phyloP scores from a whole-genome alignment of 2,888 invertebrate species.

The Venusia cambrica region DNA sequence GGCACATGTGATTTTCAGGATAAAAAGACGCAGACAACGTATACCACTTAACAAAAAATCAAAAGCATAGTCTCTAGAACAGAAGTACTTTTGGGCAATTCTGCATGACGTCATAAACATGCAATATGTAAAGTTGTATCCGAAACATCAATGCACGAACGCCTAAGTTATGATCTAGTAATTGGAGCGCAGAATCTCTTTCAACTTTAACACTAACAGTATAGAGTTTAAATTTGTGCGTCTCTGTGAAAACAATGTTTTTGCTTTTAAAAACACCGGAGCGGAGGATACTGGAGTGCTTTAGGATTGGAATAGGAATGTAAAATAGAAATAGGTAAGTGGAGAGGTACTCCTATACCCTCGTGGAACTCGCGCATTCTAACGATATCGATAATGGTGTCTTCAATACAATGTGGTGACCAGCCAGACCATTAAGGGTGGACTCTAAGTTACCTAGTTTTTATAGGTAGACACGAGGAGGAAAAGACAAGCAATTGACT shows the following conservation, averaged over 20 bases:
- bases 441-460: slow-evolving; percentile 69
- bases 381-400: background rate
- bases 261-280: slow-evolving; percentile 57
- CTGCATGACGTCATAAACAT: too few species aligned
- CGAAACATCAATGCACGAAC: slow-evolving; percentile 19
- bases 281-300: slow-evolving; percentile 46
- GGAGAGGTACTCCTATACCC: slow-evolving; percentile 15
- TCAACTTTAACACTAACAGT: slow-evolving; percentile 27
- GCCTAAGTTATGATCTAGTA: slow-evolving; percentile 10
- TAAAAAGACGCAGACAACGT: too few species aligned
- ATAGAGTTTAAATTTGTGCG: slow-evolving; percentile 33
- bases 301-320: slow-evolving; percentile 53
- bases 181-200: slow-evolving; percentile 15
- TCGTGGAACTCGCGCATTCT: slow-evolving; percentile 16
- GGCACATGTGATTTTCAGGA: too few species aligned
- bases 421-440: slow-evolving; percentile 38
- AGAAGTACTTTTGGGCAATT: too few species aligned
- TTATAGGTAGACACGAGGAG: too few species aligned
- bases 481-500: too few species aligned
- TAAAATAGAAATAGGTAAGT: slow-evolving; percentile 41
- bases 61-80: too few species aligned
- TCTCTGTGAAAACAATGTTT: slow-evolving; percentile 39
- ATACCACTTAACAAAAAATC: too few species aligned
- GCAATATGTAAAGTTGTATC: too few species aligned
- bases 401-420: slow-evolving; percentile 22